These are phyloP conservation scores for Epicauta chinensis DNA, from an alignment of 1,140 invertebrate genomes.

Conservation along the genomic window DNA sequence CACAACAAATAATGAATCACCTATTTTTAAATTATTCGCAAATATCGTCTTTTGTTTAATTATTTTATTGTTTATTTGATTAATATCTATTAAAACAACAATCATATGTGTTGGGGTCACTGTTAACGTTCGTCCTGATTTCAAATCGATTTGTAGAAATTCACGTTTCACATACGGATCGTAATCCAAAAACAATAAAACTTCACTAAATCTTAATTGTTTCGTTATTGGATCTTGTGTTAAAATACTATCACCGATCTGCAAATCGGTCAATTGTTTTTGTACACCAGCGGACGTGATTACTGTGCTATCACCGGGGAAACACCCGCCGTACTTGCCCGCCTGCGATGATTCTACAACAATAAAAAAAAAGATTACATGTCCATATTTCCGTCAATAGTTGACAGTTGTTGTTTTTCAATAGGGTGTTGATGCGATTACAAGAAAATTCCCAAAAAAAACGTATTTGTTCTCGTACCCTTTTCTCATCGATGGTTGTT, in stretches of 20 bases:
- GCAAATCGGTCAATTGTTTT: conserved; percentile 63
- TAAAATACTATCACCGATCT: conserved; percentile 74
- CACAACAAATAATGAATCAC: conserved; percentile 48
- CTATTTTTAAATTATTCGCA: conserved; percentile 51
- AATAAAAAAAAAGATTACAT: conserved; percentile 3
- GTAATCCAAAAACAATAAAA: conserved; percentile 85
- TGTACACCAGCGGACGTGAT: conserved; percentile 47
- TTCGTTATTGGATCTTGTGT: conserved; percentile 59
- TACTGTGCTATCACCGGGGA: conserved; percentile 61
- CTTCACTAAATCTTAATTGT: conserved; percentile 70
- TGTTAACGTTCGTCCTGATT: conserved; percentile 61
- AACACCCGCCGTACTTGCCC: conserved; percentile 76
- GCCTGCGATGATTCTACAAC: conserved; percentile 86
- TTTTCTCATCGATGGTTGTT: too few relatives aligned
- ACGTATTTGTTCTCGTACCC: too few relatives aligned
- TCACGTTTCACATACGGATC: conserved; percentile 57
- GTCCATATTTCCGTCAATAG: not conserved
- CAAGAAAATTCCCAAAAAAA: not conserved
- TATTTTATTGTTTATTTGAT: conserved; percentile 33
- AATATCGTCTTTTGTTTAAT: conserved; percentile 45
- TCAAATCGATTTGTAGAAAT: conserved; percentile 67
- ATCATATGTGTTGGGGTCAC: conserved; percentile 84
- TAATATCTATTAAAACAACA: conserved; percentile 41
- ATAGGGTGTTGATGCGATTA: not conserved
- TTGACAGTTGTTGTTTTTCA: not conserved